A percentile compares a stretch with the other conserved stretches of the same genome.
Conservation (phyloP, 2,888 invertebrate species). For the Boloria euphrosyne region DNA sequence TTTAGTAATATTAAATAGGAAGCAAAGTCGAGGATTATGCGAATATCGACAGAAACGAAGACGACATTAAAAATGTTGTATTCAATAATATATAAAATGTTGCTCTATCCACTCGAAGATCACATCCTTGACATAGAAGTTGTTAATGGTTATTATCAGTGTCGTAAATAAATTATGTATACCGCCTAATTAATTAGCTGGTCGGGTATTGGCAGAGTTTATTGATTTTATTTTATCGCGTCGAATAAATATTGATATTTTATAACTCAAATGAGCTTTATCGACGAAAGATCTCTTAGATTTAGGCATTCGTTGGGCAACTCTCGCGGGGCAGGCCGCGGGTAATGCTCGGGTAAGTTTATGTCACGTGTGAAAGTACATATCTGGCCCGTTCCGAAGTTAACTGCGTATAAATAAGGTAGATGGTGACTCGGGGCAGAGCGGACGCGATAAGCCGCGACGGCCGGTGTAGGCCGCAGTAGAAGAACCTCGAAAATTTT, state of each 20-base stretch:
- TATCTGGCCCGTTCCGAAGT: constrained; percentile 26
- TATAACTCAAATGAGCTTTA: constrained; percentile 28
- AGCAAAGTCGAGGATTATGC: neutral
- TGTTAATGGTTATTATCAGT: constrained; percentile 42
- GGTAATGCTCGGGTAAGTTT: constrained; percentile 27
- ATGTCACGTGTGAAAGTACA: constrained; percentile 35
- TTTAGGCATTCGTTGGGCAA: constrained; percentile 15
- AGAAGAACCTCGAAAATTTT: constrained; percentile 47
- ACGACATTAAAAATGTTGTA: constrained; percentile 1
- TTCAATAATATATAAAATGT: constrained; percentile 1
- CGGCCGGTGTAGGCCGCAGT: constrained; percentile 9
- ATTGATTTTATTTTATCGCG: constrained; percentile 45
- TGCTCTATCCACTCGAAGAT: constrained; percentile 28
- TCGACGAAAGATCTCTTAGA: constrained; percentile 16
- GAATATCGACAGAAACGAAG: neutral
- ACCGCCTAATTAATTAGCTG: constrained; percentile 45
- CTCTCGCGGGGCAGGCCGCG: constrained; percentile 19
- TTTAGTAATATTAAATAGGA: neutral
- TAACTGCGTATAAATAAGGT: constrained; percentile 37
- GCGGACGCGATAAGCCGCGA: constrained; percentile 17
- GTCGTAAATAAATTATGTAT: constrained; percentile 45
- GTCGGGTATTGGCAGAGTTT: constrained; percentile 38
- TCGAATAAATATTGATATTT: constrained; percentile 50
- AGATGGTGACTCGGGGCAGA: constrained; percentile 16
- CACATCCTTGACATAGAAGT: constrained; percentile 44